Percentiles rank a stretch among this genome's conserved stretches.
phyloP scores from a whole-genome alignment of 2,113 vertebrate species.

The Capreolus pygargus region DNA sequence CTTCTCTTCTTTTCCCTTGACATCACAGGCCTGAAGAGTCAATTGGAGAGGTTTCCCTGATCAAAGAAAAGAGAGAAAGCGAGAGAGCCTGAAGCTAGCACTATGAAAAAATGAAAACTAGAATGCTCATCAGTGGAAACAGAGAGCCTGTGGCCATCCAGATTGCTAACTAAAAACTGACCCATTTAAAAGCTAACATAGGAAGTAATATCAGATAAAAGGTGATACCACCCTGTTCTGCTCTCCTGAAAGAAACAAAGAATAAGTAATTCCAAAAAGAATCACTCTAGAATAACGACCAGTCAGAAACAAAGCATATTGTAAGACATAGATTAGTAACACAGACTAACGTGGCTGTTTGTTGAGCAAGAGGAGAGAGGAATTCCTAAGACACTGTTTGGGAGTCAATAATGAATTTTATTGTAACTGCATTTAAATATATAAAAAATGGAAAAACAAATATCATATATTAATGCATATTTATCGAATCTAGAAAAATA shows the following conservation, averaged over 20 bases:
- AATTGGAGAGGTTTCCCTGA: constrained; percentile 93
- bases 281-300: not conserved
- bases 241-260: not conserved
- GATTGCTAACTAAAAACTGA: not conserved
- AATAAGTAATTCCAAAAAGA: not conserved
- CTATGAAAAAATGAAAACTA: not conserved
- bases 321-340: not conserved
- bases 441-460: not conserved
- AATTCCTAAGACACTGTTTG: not conserved
- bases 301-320: not conserved
- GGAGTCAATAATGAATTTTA: not conserved
- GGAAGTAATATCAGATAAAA: not conserved
- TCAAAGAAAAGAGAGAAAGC: not conserved
- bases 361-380: too few relatives aligned
- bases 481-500: not conserved
- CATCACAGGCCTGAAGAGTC: constrained; percentile 94
- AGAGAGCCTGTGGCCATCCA: not conserved
- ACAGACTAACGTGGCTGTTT: not conserved
- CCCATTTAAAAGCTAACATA: not conserved
- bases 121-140: not conserved
- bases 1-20: constrained; percentile 97
- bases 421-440: not conserved
- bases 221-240: not conserved
- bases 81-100: not conserved
- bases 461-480: not conserved